Evolutionary conservation across 2,797 vertebrate species (phyloP).

Genomic region (Natrix natrix): DNA sequence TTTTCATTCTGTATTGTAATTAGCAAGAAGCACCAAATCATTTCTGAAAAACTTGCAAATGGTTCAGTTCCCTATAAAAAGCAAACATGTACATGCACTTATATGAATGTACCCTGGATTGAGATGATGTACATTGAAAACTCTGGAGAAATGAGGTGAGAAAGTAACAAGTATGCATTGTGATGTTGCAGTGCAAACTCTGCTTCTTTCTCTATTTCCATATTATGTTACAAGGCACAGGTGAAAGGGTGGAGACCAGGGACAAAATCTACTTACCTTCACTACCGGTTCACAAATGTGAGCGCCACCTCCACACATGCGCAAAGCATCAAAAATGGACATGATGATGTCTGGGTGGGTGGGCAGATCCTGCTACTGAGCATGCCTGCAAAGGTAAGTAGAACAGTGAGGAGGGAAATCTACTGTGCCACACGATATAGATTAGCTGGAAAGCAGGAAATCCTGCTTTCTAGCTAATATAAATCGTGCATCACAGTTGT

Average conservation of each 20-base stretch:
- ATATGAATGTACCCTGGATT: neutral
- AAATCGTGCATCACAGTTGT: too few species aligned
- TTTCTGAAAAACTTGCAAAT: neutral
- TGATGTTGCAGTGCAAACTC: neutral
- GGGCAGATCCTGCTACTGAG: too few species aligned
- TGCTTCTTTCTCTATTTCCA: neutral
- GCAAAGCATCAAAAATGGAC: too few species aligned
- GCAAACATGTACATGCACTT: neutral
- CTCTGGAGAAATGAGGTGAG: neutral
- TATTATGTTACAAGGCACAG: neutral
- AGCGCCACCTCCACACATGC: too few species aligned
- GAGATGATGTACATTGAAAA: neutral
- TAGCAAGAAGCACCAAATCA: neutral
- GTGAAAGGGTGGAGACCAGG: neutral
- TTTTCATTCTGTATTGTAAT: neutral
- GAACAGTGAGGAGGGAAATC: too few species aligned
- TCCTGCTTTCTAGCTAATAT: too few species aligned
- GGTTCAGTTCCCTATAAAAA: neutral
- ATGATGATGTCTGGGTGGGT: too few species aligned
- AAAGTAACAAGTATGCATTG: neutral
- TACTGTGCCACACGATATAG: too few species aligned
- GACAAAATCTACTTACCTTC: neutral
- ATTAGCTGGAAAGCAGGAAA: too few species aligned
- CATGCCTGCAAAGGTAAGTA: too few species aligned
- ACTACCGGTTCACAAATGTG: too few species aligned